Base-by-base conservation (phyloP, 2,113 vertebrate genomes). In the Stigmatopora argus region DNA sequence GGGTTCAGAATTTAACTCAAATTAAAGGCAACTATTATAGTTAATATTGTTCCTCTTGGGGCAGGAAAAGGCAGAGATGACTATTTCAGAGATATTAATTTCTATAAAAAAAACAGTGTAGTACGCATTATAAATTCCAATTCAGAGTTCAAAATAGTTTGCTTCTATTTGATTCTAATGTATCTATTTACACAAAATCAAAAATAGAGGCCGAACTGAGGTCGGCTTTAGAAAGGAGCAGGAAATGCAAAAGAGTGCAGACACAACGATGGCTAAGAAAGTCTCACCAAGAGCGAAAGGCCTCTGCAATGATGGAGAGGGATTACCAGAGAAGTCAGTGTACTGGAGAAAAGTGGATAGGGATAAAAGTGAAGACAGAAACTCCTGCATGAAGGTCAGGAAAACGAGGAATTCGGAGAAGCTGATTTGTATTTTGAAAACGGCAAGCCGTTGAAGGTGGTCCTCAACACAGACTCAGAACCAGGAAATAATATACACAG, bases 241-340 rank as follows among this genome's bases (percentile, higher is more conserved):
- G 51, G 47, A 83, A 82, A 77, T 70, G 75, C 75, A 76, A 71
- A 69, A 69, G 77, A 85, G 77, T 83, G 64, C 75, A 70, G 82
- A 71, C 46, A 64, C 75, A 74, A 62, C 52, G 47, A 81, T 74
- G 71, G 73, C 75, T 78, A 80, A 87, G 83, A 83, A 79, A 83
- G 84, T 84, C 83, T 79, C 77, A 64, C 41, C 65, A 84, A 86
- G 78, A 87, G 81, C 81, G 85, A 85, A 84, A 79, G 80, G 80
- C 81, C 85, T 76, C 83, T 69, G 82, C 82, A 87, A 88, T 87
- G 87, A 87, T 87, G 83, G 85, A 85, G 81, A 82, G 82, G 85
- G 84, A 87, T 86, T 87, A 83, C 78, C 74, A 82, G 73, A 77
- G 75, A 85, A 87, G 70, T 79, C 84, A 85, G 84, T 74, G 72